phyloP scores from a whole-genome alignment of 2,113 vertebrate genomes.

The Platanista minor region DNA sequence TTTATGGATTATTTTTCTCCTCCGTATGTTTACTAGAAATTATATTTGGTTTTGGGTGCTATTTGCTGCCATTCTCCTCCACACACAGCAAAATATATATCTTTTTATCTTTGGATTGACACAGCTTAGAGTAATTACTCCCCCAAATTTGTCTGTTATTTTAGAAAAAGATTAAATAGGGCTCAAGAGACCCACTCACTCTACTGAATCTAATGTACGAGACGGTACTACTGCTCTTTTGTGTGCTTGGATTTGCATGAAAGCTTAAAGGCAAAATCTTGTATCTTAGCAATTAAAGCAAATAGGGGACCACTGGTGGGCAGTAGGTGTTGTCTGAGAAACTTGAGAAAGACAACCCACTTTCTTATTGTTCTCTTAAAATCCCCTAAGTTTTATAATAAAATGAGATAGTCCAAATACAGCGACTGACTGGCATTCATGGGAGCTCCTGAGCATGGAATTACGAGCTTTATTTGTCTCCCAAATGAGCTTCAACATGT shows the following conservation, averaged over 20 bases:
- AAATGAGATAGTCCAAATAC: constrained; percentile 19
- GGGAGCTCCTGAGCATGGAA: background rate
- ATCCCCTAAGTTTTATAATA: background rate
- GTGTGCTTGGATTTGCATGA: constrained; percentile 37
- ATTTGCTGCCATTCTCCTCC: constrained; percentile 5
- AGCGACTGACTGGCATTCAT: background rate
- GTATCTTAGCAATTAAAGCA: background rate
- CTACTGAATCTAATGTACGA: background rate
- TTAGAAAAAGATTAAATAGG: constrained; percentile 10
- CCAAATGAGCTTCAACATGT: background rate
- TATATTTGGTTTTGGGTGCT: constrained; percentile 38
- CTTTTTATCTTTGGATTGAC: constrained; percentile 59
- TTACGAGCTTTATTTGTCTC: background rate
- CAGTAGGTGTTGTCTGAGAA: constrained; percentile 35
- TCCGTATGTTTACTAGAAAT: background rate
- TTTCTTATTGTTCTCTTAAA: constrained; percentile 45
- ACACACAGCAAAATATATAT: constrained; percentile 27
- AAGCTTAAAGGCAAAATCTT: constrained; percentile 23
- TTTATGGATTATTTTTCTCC: constrained; percentile 41
- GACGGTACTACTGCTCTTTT: background rate
- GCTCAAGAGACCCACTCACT: background rate
- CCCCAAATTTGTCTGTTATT: constrained; percentile 55
- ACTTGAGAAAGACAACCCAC: background rate
- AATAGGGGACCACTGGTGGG: background rate
- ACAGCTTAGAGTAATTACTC: constrained; percentile 63